Conservation (phyloP, 1,140 invertebrate species). For the Cylas formicarius region DNA sequence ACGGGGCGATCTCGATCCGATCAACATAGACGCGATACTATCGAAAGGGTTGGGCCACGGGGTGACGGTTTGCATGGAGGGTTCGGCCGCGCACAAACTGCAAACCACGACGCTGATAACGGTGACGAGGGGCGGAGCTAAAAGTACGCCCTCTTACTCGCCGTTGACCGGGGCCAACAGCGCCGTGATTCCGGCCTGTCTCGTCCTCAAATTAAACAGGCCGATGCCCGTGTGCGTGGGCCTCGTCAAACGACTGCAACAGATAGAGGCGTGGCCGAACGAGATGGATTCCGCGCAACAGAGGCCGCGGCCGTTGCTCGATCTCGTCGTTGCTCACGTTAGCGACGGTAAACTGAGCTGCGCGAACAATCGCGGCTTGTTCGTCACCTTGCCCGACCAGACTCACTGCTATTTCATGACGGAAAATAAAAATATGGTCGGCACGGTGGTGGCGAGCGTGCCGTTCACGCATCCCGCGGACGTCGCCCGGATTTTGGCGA, state of each 20-base stretch:
- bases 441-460: conserved; percentile 72
- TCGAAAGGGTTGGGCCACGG: conserved; percentile 72
- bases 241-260: conserved; percentile 64
- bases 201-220: conserved; percentile 78
- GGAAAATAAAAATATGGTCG: conserved; percentile 69
- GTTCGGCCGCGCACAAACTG: conserved; percentile 78
- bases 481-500: conserved; percentile 80
- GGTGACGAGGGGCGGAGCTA: conserved; percentile 60
- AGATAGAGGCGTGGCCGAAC: conserved; percentile 63
- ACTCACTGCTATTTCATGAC: conserved; percentile 91
- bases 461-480: conserved; percentile 91
- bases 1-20: conserved; percentile 60
- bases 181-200: conserved; percentile 80
- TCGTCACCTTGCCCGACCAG: conserved; percentile 83
- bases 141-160: conserved; percentile 71
- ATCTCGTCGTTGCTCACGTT: conserved; percentile 65
- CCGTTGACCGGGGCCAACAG: conserved; percentile 75
- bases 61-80: conserved; percentile 84
- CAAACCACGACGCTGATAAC: conserved; percentile 76
- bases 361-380: conserved; percentile 64
- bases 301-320: conserved; percentile 61
- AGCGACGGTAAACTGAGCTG: conserved; percentile 63
- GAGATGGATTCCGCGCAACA: conserved; percentile 60
- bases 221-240: conserved; percentile 78
- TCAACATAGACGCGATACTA: conserved; percentile 65